A percentile compares a stretch with the other conserved stretches of the same genome.
Conservation (phyloP, 1,140 invertebrate genomes). For the Drosophila mauritiana region DNA sequence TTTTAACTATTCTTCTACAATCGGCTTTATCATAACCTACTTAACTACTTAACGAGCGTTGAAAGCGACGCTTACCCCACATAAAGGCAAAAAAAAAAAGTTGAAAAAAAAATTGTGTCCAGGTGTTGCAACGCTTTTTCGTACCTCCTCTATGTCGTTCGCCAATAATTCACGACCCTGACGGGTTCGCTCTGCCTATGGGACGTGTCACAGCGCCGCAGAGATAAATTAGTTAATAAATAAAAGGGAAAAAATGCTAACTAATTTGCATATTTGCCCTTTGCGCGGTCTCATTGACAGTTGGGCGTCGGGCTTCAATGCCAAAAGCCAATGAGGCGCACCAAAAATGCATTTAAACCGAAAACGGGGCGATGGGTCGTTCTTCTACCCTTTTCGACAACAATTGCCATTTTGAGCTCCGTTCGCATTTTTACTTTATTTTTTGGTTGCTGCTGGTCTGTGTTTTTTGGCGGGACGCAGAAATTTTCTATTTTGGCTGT, state of each 20-base stretch:
- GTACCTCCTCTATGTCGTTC: conserved; percentile 49
- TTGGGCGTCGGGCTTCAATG: conserved; percentile 55
- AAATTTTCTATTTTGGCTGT: conserved; percentile 53
- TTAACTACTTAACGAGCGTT: conserved; percentile 55
- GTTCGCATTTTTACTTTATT: conserved; percentile 50
- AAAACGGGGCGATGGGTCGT: conserved; percentile 11
- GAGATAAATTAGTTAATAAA: conserved; percentile 83
- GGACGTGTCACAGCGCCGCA: conserved; percentile 70
- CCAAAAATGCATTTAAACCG: conserved; percentile 75
- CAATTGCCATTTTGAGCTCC: conserved; percentile 64
- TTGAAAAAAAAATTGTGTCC: conserved; percentile 62
- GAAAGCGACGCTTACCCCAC: conserved; percentile 30
- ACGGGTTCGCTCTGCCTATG: conserved; percentile 61
- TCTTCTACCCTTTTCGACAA: conserved; percentile 21
- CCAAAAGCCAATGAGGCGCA: conserved; percentile 80
- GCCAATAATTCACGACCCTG: conserved; percentile 79
- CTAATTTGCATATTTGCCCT: conserved; percentile 83
- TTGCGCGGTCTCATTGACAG: conserved; percentile 67
- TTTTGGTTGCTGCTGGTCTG: background rate
- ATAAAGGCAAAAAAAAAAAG: conserved; percentile 2
- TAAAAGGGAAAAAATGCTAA: conserved; percentile 67
- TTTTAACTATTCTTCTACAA: background rate
- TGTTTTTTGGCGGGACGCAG: conserved; percentile 65
- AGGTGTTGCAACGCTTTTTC: conserved; percentile 74
- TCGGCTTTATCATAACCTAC: conserved; percentile 16